phyloP scores from a whole-genome alignment of 2,888 invertebrate genomes.

The Eristalinus aeneus region DNA sequence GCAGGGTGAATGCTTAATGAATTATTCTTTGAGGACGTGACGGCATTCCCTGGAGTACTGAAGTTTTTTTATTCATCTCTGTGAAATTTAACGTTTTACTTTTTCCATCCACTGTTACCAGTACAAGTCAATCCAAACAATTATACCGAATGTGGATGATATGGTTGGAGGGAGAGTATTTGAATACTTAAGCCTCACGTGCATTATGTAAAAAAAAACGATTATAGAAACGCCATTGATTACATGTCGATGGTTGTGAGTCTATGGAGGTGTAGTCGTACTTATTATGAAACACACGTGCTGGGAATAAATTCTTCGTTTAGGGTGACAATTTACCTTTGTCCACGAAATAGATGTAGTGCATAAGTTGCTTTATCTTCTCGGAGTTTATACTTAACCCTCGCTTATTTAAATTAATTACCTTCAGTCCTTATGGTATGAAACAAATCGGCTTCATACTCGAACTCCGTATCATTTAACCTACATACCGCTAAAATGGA shows the following conservation, averaged over 20 bases:
- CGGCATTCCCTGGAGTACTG: too few species aligned
- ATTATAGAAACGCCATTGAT: slow-evolving; percentile 43
- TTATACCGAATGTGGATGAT: slow-evolving; percentile 20
- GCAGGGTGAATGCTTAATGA: too few species aligned
- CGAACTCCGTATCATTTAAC: neutral
- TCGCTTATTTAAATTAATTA: neutral
- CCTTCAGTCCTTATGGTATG: neutral
- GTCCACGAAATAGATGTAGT: neutral
- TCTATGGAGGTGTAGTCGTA: slow-evolving; percentile 49
- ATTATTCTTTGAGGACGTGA: too few species aligned
- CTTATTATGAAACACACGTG: slow-evolving; percentile 61
- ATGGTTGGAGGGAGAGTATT: slow-evolving; percentile 15
- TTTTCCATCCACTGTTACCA: neutral
- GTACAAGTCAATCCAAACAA: neutral
- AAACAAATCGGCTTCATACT: neutral
- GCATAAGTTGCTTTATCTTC: neutral
- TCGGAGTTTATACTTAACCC: too few species aligned
- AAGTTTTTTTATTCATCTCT: too few species aligned
- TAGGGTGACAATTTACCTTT: neutral
- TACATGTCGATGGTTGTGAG: slow-evolving; percentile 52
- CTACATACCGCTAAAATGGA: neutral
- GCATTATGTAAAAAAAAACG: slow-evolving; percentile 38
- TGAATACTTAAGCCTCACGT: slow-evolving; percentile 19
- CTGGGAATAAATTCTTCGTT: slow-evolving; percentile 15
- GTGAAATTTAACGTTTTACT: neutral